Evolutionary conservation across 2,888 invertebrate species (phyloP).

Genomic region (Kuschelorhynchus macadamiae): DNA sequence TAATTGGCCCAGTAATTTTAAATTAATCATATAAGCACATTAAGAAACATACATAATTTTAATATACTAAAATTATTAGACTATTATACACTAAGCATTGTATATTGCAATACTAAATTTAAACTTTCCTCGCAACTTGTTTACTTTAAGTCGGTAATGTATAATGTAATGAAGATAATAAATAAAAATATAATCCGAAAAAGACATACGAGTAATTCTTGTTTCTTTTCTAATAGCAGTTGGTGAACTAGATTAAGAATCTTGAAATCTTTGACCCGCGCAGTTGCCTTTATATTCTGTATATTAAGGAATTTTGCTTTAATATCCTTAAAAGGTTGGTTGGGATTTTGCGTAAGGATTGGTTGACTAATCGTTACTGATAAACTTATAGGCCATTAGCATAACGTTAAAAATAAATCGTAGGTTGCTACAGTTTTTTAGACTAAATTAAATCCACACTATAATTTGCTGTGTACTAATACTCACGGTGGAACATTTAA

Average conservation of each 20-base stretch:
- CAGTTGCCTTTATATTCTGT: constrained; percentile 2
- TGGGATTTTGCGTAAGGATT: not conserved
- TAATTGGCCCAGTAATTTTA: too few species aligned
- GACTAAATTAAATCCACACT: too few species aligned
- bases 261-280: constrained; percentile 44
- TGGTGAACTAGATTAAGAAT: constrained; percentile 44
- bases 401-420: too few species aligned
- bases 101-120: too few species aligned
- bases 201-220: constrained; percentile 21
- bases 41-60: too few species aligned
- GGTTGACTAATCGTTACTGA: not conserved
- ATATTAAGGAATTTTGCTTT: constrained; percentile 32
- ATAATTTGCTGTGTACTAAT: too few species aligned
- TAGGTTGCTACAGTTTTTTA: too few species aligned
- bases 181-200: constrained; percentile 19
- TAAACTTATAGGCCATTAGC: not conserved
- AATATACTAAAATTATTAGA: too few species aligned
- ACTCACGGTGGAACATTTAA: too few species aligned
- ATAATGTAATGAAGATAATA: constrained; percentile 9
- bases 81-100: too few species aligned
- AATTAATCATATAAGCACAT: too few species aligned
- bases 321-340: constrained; percentile 22
- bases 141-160: too few species aligned
- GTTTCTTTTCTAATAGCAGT: constrained; percentile 35
- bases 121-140: not conserved